These are phyloP conservation scores for Acanthornis magna DNA, from an alignment of 2,797 vertebrate genomes.

Conservation along the genomic window DNA sequence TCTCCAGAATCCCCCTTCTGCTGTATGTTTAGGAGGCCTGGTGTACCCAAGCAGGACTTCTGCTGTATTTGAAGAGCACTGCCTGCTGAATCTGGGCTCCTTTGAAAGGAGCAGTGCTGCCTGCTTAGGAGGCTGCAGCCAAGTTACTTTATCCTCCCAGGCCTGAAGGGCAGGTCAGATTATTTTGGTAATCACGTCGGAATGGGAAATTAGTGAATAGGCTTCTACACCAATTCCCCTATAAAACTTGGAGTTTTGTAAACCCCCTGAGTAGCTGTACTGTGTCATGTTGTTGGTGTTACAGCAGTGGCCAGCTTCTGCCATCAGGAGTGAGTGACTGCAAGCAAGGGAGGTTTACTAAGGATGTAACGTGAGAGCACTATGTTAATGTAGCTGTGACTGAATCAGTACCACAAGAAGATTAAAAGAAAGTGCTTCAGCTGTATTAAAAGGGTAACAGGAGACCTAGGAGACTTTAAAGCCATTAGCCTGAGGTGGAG, in stretches of 20 bases:
- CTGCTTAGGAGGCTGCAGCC: background rate
- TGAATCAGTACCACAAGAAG: constrained; percentile 33
- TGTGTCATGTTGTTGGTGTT: background rate
- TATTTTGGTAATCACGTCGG: background rate
- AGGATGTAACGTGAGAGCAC: background rate
- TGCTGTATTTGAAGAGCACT: background rate
- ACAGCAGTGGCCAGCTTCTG: background rate
- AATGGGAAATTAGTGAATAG: background rate
- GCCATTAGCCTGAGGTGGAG: constrained; percentile 32
- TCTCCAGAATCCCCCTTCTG: background rate
- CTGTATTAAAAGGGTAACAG: constrained; percentile 26
- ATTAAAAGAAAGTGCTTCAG: constrained; percentile 28
- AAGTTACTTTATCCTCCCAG: background rate
- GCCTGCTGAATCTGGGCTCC: background rate
- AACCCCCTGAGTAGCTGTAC: background rate
- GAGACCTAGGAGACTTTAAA: constrained; percentile 9
- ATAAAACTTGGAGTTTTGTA: background rate
- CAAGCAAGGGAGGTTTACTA: background rate
- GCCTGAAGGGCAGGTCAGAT: background rate
- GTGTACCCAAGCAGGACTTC: background rate
- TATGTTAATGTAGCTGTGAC: constrained; percentile 20
- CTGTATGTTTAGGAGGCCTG: accelerated
- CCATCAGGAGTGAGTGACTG: background rate
- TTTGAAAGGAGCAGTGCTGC: background rate
- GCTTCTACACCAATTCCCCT: background rate